Base-by-base conservation (phyloP, 2,113 vertebrate species). In the Amphiprion percula region DNA sequence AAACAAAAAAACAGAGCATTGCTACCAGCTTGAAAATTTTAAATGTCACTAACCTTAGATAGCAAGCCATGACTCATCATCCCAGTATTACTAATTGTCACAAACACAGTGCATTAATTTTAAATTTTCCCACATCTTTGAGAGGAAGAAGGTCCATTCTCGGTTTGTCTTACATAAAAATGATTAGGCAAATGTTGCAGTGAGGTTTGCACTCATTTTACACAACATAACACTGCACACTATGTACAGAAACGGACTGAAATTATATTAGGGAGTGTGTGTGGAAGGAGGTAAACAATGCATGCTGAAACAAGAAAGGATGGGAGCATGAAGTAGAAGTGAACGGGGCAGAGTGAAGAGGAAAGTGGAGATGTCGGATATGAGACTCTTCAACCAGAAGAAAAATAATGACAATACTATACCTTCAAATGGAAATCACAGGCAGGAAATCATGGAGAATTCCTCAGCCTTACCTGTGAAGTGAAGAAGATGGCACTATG, bases 11-110 rank as follows among this genome's bases (percentile, higher is more conserved):
- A 62, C 63, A 41, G 44, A 58, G 50, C 47, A 10, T 10, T 28
- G 58, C 80, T 87, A 80, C 68, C 87, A 88, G n/a, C 63, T 50
- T 63, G 5, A 61, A 62, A 56, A 66, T 52, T 61, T 15, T 59
- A 83, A 80, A 70, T 71, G 83, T 76, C 72, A 74, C 39, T 75
- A 52, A 60, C 37, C 52, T 70, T 70, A 26, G 84, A 66, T 80
- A 84, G 55, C 10, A 14, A 26, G 68, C 58, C 53, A 79, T 19
- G 70, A 12, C n/a, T 53, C 74, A 47, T 78, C 70, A 71, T 76
- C 54, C 54, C 30, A 14, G 5, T 55, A 80, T 70, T 70, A 16
- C 33, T 11, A 47, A 44, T 19, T 68, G 53, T 63, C 76, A 62
- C 53, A 75, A 54, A 65, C 1, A 41, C 66, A 37, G n/a, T n/a